Percentiles rank a stretch among this genome's conserved stretches.
Conservation (phyloP, 2,113 vertebrate species). For the chimpanzee (Pan troglodytes) region NHGRI_mPanTro3-v2.1_pri NC_072410.2:63722001-63722500, state of each 20-base stretch:
- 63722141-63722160: background rate
- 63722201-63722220: background rate
- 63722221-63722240: background rate
- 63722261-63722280: background rate
- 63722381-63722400: background rate
- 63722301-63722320: background rate
- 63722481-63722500: background rate
- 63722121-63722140: background rate
- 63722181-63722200: background rate
- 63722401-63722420: background rate
- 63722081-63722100: background rate
- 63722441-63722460: background rate
- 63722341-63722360: slow-evolving; percentile 6
- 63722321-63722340: slow-evolving; percentile 3
- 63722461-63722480: background rate
- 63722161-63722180: background rate
- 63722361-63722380: background rate
- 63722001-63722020: background rate
- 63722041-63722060: background rate
- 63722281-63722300: background rate
- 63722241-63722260: background rate
- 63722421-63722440: background rate
- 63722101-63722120: background rate
- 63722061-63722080: background rate
- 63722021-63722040: background rate